phyloP scores from a whole-genome alignment of 64 coral and sea anemone genomes.

The Stichodactyla helianthus region DNA sequence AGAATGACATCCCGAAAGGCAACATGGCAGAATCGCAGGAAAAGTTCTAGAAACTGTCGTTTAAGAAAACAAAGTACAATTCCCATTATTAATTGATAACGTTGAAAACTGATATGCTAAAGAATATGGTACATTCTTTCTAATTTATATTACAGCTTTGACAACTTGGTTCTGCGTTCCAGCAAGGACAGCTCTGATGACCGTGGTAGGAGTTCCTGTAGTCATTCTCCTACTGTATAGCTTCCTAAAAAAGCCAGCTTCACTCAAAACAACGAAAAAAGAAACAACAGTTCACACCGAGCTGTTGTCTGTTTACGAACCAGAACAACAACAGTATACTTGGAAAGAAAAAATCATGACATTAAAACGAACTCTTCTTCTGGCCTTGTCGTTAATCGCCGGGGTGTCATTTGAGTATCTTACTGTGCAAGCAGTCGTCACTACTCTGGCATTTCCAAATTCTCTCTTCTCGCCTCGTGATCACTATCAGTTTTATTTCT shows the following conservation, averaged over 20 bases:
- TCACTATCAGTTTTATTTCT: slow-evolving; percentile 75
- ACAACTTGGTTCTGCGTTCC: slow-evolving; percentile 79
- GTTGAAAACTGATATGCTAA: too few species aligned
- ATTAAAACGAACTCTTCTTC: slow-evolving; percentile 1
- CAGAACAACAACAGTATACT: slow-evolving; percentile 1
- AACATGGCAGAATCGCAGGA: too few species aligned
- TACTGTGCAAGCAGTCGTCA: slow-evolving; percentile 57
- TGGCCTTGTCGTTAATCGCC: slow-evolving; percentile 5
- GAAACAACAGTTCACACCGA: background rate
- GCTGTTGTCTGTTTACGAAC: background rate
- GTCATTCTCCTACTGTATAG: slow-evolving; percentile 50
- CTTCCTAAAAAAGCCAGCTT: slow-evolving; percentile 20
- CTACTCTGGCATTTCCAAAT: slow-evolving; percentile 61
- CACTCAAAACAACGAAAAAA: slow-evolving; percentile 13
- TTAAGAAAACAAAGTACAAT: too few species aligned
- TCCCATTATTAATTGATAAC: too few species aligned
- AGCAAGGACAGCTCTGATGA: slow-evolving; percentile 45
- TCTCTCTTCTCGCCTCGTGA: slow-evolving; percentile 68
- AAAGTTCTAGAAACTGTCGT: too few species aligned
- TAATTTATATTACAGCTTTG: slow-evolving; percentile 45
- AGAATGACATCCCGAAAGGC: too few species aligned
- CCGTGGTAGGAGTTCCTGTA: slow-evolving; percentile 30
- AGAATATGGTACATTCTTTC: background rate
- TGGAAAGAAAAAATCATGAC: slow-evolving; percentile 24
- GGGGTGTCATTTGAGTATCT: slow-evolving; percentile 57